Base-by-base conservation (phyloP, 2,888 invertebrate species). In the Drosophila nr. perissopoda region DNA sequence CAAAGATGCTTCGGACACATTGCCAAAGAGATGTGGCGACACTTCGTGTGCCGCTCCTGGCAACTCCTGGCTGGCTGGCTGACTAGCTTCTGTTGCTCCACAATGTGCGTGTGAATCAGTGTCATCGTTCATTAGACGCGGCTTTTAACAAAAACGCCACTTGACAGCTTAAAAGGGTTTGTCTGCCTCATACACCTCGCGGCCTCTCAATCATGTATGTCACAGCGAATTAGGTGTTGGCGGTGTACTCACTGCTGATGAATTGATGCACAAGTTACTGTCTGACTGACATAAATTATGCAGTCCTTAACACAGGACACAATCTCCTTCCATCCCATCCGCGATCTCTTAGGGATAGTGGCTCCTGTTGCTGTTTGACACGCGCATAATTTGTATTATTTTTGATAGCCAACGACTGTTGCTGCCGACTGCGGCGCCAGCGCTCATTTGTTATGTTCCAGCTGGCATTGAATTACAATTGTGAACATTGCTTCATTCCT, bases 81-180 rank as follows among this genome's bases (percentile, higher is more conserved):
- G 42, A 42, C 42, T 45, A 16, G 45, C 25, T 16, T 45, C 45
- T 45, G 25, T 16, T 25, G 8, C 16, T 25, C 16, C 21, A 45
- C 21, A 51, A 68, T 57, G 49, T 51, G 49, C 38, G 38, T 42
- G 62, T 53, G 73, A 80, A 77, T 68, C 76, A 59, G 71, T 79
- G 82, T 83, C 80, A 85, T 73, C 78, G 76, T 83, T 89, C 85
- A 87, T 88, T 88, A 87, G 81, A 61, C 70, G 65, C 79, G 70
- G 63, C 65, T 18, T 54, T 65, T 71, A 65, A 76, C 78, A 87
- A 71, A 76, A 90, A 80, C 76, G 71, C 69, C 77, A 80, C 34
- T 75, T 90, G 90, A 89, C 88, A 87, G 81, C 89, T 88, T 88
- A 88, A 88, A 88, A 88, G 87, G 87, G 89, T 90, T 90, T 64